Conservation (phyloP, 2,797 vertebrate species). For the Catharus ustulatus region DNA sequence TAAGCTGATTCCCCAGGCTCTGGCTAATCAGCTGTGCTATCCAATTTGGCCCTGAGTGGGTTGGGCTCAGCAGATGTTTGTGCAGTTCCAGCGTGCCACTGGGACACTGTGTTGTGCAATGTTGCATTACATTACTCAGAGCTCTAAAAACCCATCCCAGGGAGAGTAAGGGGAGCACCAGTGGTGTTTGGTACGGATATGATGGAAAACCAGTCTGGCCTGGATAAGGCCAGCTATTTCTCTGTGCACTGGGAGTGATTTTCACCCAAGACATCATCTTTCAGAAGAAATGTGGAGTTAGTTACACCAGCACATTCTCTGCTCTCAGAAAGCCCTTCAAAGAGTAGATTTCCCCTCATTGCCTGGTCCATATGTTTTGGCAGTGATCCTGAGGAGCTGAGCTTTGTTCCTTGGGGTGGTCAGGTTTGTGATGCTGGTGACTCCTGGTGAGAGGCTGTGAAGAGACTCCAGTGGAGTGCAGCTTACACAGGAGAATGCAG, state of each 20-base stretch:
- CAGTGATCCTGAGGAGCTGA: not conserved
- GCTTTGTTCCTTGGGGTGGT: not conserved
- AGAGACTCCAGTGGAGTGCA: not conserved
- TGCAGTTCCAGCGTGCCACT: not conserved
- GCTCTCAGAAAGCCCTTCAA: not conserved
- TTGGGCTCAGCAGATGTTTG: conserved; percentile 59
- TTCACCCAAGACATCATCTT: not conserved
- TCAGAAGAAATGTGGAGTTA: not conserved
- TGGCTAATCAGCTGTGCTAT: conserved; percentile 31
- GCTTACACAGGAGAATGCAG: not conserved
- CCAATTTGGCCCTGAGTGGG: conserved; percentile 38
- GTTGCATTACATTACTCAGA: conserved; percentile 15
- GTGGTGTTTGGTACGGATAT: not conserved
- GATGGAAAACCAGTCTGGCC: not conserved
- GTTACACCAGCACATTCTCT: not conserved
- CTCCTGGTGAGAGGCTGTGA: not conserved
- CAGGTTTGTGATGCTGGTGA: not conserved
- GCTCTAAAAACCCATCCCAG: conserved; percentile 24
- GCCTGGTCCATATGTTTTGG: not conserved
- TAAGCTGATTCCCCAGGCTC: conserved; percentile 21
- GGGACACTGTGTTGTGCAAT: not conserved
- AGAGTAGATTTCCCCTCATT: not conserved
- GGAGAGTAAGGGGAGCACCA: not conserved
- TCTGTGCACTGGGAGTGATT: not conserved
- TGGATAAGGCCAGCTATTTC: not conserved